phyloP scores from a whole-genome alignment of 2,797 vertebrate species.

The Cephalopachus bancanus region DNA sequence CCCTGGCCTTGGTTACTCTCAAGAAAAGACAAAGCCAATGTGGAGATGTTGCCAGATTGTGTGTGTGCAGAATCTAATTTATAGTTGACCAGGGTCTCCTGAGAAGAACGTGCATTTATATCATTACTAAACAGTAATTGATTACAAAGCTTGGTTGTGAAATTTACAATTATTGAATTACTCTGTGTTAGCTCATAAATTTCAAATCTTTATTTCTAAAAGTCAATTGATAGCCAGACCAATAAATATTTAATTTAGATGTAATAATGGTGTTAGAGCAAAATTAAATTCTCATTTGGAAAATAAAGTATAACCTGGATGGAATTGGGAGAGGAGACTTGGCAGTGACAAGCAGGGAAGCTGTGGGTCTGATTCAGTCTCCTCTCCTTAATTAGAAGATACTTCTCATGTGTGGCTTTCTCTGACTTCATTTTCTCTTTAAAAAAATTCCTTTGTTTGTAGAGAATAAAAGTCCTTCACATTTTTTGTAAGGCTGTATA shows the following conservation, averaged over 20 bases:
- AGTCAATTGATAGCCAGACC: conserved; percentile 81
- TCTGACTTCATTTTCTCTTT: conserved; percentile 21
- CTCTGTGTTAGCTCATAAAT: conserved; percentile 79
- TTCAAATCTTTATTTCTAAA: conserved; percentile 83
- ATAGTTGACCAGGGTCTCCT: conserved; percentile 73
- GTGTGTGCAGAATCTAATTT: conserved; percentile 78
- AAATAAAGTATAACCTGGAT: conserved; percentile 76
- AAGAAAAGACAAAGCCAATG: conserved; percentile 47
- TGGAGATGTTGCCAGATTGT: conserved; percentile 67
- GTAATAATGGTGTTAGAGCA: conserved; percentile 80
- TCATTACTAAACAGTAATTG: conserved; percentile 82
- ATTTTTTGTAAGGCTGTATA: neutral
- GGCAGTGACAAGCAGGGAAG: conserved; percentile 19
- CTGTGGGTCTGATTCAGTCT: neutral
- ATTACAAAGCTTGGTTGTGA: conserved; percentile 79
- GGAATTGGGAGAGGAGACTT: neutral
- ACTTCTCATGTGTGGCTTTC: neutral
- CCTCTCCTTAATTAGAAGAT: conserved; percentile 1
- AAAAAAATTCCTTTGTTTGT: neutral
- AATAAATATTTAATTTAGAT: conserved; percentile 84
- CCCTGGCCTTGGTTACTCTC: conserved; percentile 22
- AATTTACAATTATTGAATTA: conserved; percentile 85
- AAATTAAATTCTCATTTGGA: conserved; percentile 83
- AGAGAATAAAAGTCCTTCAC: conserved; percentile 9
- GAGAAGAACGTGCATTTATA: conserved; percentile 75